Percentiles rank a stretch among this genome's conserved stretches.
phyloP scores from a whole-genome alignment of 2,888 invertebrate genomes.

The Agriotes lineatus region DNA sequence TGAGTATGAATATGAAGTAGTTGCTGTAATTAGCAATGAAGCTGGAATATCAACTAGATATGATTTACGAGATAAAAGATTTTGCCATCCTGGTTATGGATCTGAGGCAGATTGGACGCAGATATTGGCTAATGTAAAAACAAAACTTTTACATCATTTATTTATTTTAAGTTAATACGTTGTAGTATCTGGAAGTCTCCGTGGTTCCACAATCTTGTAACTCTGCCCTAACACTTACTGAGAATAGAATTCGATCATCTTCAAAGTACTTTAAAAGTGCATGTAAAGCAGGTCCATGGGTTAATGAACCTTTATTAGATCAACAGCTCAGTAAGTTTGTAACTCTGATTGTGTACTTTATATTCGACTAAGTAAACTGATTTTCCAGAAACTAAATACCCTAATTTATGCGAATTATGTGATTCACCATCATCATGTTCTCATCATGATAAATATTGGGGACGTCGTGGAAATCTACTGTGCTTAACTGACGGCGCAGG shows the following conservation, averaged over 20 bases:
- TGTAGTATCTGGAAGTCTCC: conserved; percentile 82
- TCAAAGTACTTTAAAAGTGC: conserved; percentile 82
- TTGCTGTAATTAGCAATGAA: conserved; percentile 75
- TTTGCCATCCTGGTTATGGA: conserved; percentile 88
- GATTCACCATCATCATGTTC: conserved; percentile 73
- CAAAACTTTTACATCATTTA: conserved; percentile 31
- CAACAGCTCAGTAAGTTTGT: conserved; percentile 77
- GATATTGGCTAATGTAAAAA: conserved; percentile 78
- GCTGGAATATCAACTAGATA: conserved; percentile 72
- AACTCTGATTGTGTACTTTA: too few species aligned
- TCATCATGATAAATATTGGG: conserved; percentile 83
- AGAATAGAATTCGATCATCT: conserved; percentile 81
- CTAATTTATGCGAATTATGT: conserved; percentile 81
- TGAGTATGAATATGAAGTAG: conserved; percentile 73
- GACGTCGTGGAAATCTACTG: conserved; percentile 82
- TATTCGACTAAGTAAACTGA: too few species aligned
- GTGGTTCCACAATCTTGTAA: conserved; percentile 81
- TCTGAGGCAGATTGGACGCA: conserved; percentile 79
- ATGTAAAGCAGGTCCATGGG: conserved; percentile 91
- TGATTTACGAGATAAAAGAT: conserved; percentile 76
- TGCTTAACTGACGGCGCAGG: conserved; percentile 85
- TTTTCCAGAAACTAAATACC: conserved; percentile 72
- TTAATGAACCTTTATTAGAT: conserved; percentile 75
- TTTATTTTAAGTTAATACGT: conserved; percentile 49
- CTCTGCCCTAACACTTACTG: conserved; percentile 75